A percentile compares a stretch with the other conserved stretches of the same genome.
phyloP scores from a whole-genome alignment of 2,797 vertebrate genomes.

The Manis crassicaudata region DNA sequence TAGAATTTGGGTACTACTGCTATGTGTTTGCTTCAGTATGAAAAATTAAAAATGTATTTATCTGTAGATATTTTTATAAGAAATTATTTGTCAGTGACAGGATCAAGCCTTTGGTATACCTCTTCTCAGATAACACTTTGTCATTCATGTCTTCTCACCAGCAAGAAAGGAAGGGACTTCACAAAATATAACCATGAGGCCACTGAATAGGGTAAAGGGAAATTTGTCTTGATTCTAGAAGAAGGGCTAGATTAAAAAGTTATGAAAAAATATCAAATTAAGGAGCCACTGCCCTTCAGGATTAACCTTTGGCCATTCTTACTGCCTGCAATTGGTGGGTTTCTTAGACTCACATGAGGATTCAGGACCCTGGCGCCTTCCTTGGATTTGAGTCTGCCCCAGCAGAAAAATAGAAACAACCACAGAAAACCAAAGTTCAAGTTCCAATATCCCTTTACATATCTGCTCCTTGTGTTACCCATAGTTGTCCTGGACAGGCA shows the following conservation, averaged over 20 bases:
- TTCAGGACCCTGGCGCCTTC: neutral
- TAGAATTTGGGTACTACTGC: neutral
- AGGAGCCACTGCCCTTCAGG: neutral
- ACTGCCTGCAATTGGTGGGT: no score
- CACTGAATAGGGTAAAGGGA: neutral
- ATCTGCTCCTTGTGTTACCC: neutral
- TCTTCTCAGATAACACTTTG: neutral
- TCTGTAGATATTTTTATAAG: neutral
- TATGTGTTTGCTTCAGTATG: neutral
- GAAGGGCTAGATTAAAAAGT: neutral
- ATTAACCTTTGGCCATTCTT: neutral
- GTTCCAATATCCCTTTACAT: neutral
- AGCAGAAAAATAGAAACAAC: neutral
- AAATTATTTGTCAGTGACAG: neutral
- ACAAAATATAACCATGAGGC: neutral
- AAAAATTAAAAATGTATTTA: neutral
- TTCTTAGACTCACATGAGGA: neutral
- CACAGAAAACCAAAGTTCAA: neutral
- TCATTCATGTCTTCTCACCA: neutral
- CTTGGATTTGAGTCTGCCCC: neutral
- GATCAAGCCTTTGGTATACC: neutral
- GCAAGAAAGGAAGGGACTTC: neutral
- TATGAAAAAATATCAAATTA: neutral
- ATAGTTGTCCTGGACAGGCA: neutral
- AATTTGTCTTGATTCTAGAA: slow-evolving; percentile 7